Evolutionary conservation across 1,140 invertebrate species (phyloP), one percentile per base, ranked within the genome.

Genomic region (Leptinotarsa undecemlineata): DNA sequence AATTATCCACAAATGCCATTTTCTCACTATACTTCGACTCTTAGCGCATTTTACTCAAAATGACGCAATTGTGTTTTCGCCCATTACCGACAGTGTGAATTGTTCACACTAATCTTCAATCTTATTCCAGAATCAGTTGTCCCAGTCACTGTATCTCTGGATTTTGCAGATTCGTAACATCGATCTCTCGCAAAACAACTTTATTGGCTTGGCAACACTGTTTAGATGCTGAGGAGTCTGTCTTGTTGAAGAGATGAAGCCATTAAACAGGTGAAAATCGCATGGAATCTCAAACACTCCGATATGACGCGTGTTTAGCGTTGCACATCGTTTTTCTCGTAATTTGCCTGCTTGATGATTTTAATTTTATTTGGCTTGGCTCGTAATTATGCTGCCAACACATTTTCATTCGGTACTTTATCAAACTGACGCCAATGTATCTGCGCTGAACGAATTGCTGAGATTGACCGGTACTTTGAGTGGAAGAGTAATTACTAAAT

Each of bases 181-280:
- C 26, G 6, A 33, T 33, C 26, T 33, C 26, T 33, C 26, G 4
- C 26, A 6, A 4, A 33, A 33, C 26, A 0, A 8, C 2, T 42
- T 42, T 3, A 42, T 11, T 42, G 33, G 63, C 23, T 23, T 66
- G 63, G 21, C 33, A 42, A 66, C 15, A 66, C 21, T 8, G 26
- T 68, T 11, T 8, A 47, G 33, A 42, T 21, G 69, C 51, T 71
- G 69, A 71, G n/a, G 14, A 20, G 14, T n/a, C 48, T 60, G 26
- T 33, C 48, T 66, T 26, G 23, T 64, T 68, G 62, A 20, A 74
- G 63, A 57, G 74, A 78, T 78, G 33, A 73, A 78, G 77, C 68
- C 67, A 78, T 78, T 76, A 78, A 72, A 66, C 51, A 42, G 75
- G 51, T 73, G 72, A 76, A 78, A 74, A 78, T 76, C 74, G 77